Percentiles rank a stretch among this genome's conserved stretches.
phyloP scores from a whole-genome alignment of 2,113 vertebrate genomes.

The Symphodus melops region DNA sequence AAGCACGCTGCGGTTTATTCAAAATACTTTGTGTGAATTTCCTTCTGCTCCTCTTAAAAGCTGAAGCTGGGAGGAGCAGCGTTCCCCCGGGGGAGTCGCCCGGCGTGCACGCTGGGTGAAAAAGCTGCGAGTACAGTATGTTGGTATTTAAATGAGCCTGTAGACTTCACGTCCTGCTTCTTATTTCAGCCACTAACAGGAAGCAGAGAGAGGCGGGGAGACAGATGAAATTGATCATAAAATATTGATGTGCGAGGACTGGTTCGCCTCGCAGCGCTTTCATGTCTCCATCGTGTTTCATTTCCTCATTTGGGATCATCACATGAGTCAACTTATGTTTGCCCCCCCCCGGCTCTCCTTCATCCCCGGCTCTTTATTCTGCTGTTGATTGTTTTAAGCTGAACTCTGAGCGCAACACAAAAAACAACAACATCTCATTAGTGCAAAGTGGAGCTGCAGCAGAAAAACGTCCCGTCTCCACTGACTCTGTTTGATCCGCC shows the following conservation, averaged over 20 bases:
- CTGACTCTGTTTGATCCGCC: neutral
- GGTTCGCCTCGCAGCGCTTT: neutral
- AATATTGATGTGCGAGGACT: conserved; percentile 24
- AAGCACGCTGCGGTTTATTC: neutral
- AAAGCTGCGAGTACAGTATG: neutral
- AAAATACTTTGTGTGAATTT: neutral
- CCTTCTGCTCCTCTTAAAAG: neutral
- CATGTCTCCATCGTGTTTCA: conserved; percentile 7
- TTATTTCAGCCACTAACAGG: neutral
- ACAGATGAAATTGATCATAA: conserved; percentile 16
- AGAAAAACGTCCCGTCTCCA: neutral
- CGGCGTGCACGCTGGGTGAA: neutral
- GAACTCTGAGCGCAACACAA: neutral
- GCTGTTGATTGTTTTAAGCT: conserved; percentile 7
- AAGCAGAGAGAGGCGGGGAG: neutral
- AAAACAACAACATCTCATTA: neutral
- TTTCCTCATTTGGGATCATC: conserved; percentile 4
- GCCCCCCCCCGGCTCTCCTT: neutral
- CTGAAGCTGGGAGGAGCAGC: neutral
- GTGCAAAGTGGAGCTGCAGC: neutral
- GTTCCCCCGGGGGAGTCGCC: neutral
- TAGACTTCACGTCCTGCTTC: neutral
- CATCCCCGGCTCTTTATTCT: neutral
- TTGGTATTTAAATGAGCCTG: neutral
- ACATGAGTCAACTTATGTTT: neutral